Conservation (phyloP, 2,113 vertebrate species). For the Coracopsis vasa region DNA sequence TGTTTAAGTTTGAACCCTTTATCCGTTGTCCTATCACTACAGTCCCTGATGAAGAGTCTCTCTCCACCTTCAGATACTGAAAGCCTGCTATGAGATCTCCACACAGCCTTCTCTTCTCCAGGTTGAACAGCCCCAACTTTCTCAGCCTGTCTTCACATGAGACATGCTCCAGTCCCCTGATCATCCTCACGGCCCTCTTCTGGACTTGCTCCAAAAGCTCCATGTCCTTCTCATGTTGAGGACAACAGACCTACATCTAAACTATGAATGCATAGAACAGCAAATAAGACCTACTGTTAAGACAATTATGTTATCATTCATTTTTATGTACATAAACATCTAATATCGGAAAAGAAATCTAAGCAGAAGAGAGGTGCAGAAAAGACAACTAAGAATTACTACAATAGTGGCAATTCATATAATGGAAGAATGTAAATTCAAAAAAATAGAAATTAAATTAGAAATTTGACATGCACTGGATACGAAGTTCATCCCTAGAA, state of each 20-base stretch:
- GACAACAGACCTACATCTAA: not conserved
- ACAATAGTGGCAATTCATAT: not conserved
- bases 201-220: not conserved
- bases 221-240: not conserved
- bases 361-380: not conserved
- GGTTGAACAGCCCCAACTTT: not conserved
- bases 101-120: not conserved
- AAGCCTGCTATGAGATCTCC: too few species aligned
- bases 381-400: not conserved
- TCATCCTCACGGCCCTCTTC: not conserved
- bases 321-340: not conserved
- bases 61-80: not conserved
- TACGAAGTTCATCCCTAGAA: not conserved
- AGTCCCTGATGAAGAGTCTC: not conserved
- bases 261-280: not conserved
- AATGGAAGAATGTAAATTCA: not conserved
- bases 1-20: not conserved
- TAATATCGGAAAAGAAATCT: not conserved
- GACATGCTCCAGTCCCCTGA: not conserved
- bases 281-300: not conserved
- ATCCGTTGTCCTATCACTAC: not conserved
- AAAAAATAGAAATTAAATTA: not conserved
- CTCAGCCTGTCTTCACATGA: not conserved
- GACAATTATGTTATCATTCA: fast-evolving
- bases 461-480: not conserved